These are phyloP conservation scores for Dione vanillae DNA, from an alignment of 2,888 invertebrate species.

Conservation along the genomic window DNA sequence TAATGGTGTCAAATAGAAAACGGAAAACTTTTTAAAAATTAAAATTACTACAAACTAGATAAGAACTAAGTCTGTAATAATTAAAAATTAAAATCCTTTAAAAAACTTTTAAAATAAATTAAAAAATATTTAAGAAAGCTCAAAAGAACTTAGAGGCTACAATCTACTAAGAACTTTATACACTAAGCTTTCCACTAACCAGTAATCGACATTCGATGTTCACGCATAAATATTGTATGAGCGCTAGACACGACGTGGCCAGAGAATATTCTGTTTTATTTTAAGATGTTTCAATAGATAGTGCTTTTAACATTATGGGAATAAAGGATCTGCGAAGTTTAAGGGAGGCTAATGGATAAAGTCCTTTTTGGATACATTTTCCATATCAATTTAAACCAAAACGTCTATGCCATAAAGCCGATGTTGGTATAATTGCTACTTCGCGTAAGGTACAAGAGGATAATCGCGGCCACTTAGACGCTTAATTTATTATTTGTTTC, in stretches of 20 bases:
- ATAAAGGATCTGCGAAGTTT: slow-evolving; percentile 49
- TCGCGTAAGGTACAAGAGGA: slow-evolving; percentile 43
- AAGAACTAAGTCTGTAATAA: too few species aligned
- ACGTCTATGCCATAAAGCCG: slow-evolving; percentile 3
- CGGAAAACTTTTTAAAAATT: too few species aligned
- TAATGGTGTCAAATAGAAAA: too few species aligned
- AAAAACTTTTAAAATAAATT: neutral
- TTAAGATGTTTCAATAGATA: slow-evolving; percentile 50
- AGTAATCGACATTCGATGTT: slow-evolving; percentile 76
- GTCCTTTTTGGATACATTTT: slow-evolving; percentile 38
- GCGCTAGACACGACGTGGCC: slow-evolving; percentile 65
- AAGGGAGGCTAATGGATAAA: slow-evolving; percentile 48
- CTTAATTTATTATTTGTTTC: slow-evolving; percentile 52
- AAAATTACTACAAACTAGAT: too few species aligned
- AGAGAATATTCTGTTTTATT: slow-evolving; percentile 63
- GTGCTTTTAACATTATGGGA: slow-evolving; percentile 49
- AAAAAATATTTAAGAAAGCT: neutral
- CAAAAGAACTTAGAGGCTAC: neutral
- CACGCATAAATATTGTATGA: slow-evolving; percentile 77
- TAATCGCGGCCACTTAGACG: slow-evolving; percentile 50
- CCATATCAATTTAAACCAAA: slow-evolving; percentile 40
- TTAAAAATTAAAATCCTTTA: too few species aligned
- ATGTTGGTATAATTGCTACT: slow-evolving; percentile 26
- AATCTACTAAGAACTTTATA: slow-evolving; percentile 15
- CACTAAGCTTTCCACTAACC: slow-evolving; percentile 55